These are phyloP conservation scores for Melopsittacus undulatus DNA, from an alignment of 2,797 vertebrate genomes.

Conservation along the genomic window DNA sequence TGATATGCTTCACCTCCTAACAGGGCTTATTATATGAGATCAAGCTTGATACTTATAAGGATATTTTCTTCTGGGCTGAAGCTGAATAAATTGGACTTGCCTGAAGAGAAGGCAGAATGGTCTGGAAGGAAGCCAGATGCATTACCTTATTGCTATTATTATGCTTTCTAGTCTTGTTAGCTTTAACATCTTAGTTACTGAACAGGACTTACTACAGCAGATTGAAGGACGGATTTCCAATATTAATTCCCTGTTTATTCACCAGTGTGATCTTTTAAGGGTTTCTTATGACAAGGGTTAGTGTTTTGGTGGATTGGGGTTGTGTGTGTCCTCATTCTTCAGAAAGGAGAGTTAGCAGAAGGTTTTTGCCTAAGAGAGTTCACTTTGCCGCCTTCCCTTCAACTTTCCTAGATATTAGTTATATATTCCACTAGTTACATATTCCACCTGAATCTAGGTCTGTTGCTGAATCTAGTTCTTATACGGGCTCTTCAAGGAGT, in stretches of 20 bases:
- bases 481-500: neutral
- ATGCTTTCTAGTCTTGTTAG: neutral
- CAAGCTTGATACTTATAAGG: neutral
- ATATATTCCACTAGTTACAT: neutral
- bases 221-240: slow-evolving; percentile 6
- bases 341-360: neutral
- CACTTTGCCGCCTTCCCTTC: neutral
- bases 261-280: neutral
- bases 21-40: slow-evolving; percentile 19
- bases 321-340: neutral
- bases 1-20: slow-evolving; percentile 32
- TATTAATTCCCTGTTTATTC: neutral
- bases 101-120: neutral
- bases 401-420: neutral
- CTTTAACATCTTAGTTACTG: neutral
- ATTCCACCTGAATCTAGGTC: neutral
- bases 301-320: neutral
- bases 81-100: neutral
- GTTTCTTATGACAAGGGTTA: neutral
- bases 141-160: neutral
- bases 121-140: slow-evolving; percentile 13
- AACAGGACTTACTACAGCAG: neutral
- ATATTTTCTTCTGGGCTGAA: neutral
- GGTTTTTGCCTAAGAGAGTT: neutral
- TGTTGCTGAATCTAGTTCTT: neutral